Evolutionary conservation across 2,797 vertebrate species (phyloP).

Genomic region (Coendou prehensilis): DNA sequence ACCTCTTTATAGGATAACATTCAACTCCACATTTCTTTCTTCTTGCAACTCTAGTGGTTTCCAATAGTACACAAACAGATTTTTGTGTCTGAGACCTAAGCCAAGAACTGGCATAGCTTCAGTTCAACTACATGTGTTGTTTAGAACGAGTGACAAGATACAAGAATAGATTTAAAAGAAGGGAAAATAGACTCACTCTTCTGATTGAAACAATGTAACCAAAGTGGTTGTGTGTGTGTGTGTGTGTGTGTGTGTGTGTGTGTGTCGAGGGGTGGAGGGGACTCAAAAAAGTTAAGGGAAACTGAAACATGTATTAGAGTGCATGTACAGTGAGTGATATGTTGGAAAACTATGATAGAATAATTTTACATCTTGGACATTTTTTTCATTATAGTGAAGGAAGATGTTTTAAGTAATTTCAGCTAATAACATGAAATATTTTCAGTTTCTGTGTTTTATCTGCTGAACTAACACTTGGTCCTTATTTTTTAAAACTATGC

Average conservation of each 20-base stretch:
- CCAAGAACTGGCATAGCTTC: neutral
- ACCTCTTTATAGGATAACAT: neutral
- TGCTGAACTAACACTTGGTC: neutral
- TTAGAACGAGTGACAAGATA: neutral
- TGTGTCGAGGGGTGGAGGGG: neutral
- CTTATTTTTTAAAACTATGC: neutral
- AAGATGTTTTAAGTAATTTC: slow-evolving; percentile 21
- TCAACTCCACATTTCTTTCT: neutral
- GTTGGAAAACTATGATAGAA: neutral
- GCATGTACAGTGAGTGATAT: neutral
- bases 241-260: neutral
- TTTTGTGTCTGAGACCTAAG: neutral
- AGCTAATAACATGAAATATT: neutral
- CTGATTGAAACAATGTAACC: neutral
- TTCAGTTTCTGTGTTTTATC: slow-evolving; percentile 32
- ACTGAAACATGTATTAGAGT: neutral
- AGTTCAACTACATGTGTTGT: neutral
- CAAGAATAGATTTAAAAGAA: neutral
- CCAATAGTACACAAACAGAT: neutral
- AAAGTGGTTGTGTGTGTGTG: neutral
- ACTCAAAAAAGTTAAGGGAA: neutral
- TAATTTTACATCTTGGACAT: neutral
- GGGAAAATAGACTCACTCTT: neutral
- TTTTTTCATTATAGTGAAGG: neutral
- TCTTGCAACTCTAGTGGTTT: neutral